These are phyloP conservation scores for Chloroclystis v-ata DNA, from an alignment of 2,888 invertebrate genomes.

Conservation along the genomic window DNA sequence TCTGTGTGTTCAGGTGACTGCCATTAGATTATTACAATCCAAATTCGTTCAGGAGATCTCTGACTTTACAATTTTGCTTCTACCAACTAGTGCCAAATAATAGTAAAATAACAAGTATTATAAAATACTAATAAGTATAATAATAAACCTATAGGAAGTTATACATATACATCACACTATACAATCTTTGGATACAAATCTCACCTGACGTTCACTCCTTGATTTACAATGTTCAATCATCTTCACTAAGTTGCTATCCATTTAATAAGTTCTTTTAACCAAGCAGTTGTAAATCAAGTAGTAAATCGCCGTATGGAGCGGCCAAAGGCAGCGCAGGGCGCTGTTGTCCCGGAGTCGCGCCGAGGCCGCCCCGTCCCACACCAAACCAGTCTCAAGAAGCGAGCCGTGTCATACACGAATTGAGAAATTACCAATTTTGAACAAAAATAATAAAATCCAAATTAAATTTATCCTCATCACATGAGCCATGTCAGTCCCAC, in stretches of 20 bases:
- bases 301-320: constrained; percentile 30
- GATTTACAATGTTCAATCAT: constrained; percentile 14
- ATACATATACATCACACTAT: constrained; percentile 62
- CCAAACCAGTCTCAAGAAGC: constrained; percentile 65
- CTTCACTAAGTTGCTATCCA: not conserved
- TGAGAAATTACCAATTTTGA: constrained; percentile 47
- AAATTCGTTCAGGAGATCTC: constrained; percentile 63
- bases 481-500: constrained; percentile 73
- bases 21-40: constrained; percentile 22
- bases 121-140: constrained; percentile 57
- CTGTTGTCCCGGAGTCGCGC: constrained; percentile 3
- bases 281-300: constrained; percentile 26
- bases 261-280: not conserved
- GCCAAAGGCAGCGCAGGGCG: constrained; percentile 7
- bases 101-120: constrained; percentile 63
- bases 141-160: constrained; percentile 73
- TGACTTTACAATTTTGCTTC: constrained; percentile 45
- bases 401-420: constrained; percentile 72
- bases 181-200: constrained; percentile 76
- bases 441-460: constrained; percentile 39
- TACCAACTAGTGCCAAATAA: constrained; percentile 60
- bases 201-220: constrained; percentile 37
- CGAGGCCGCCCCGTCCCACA: constrained; percentile 35
- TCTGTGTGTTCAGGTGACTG: constrained; percentile 25
- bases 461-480: constrained; percentile 68